phyloP scores from a whole-genome alignment of 2,888 invertebrate species.

The Aporophyla nigra region DNA sequence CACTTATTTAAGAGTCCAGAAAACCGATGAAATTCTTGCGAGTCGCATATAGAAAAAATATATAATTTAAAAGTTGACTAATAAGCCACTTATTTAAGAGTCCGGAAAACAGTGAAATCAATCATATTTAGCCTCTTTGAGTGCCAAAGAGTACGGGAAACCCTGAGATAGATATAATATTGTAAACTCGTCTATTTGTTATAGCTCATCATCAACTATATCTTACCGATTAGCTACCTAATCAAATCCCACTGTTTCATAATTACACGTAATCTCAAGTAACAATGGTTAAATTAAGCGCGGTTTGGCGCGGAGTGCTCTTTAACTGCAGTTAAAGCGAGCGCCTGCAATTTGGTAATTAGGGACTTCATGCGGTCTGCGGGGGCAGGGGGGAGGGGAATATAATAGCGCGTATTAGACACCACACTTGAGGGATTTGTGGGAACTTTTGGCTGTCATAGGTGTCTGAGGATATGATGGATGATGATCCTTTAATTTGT shows the following conservation, averaged over 20 bases:
- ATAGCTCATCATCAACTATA: not conserved
- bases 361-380: slow-evolving; percentile 62
- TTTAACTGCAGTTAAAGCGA: slow-evolving; percentile 71
- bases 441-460: slow-evolving; percentile 40
- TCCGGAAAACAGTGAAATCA: too few species aligned
- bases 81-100: too few species aligned
- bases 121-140: not conserved
- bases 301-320: slow-evolving; percentile 73
- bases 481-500: slow-evolving; percentile 46
- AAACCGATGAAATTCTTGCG: too few species aligned
- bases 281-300: slow-evolving; percentile 80
- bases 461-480: slow-evolving; percentile 32
- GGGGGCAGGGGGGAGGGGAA: slow-evolving; percentile 21
- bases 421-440: slow-evolving; percentile 67
- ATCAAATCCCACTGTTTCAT: slow-evolving; percentile 37
- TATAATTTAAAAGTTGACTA: too few species aligned
- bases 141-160: too few species aligned
- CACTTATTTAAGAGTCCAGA: too few species aligned
- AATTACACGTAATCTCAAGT: slow-evolving; percentile 59
- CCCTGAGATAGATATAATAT: not conserved
- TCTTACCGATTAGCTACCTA: slow-evolving; percentile 30
- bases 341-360: slow-evolving; percentile 78
- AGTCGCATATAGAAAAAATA: too few species aligned
- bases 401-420: slow-evolving; percentile 55
- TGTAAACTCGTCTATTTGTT: not conserved